Conservation (phyloP, 2,797 vertebrate genomes). For the Siniperca undulata region DNA sequence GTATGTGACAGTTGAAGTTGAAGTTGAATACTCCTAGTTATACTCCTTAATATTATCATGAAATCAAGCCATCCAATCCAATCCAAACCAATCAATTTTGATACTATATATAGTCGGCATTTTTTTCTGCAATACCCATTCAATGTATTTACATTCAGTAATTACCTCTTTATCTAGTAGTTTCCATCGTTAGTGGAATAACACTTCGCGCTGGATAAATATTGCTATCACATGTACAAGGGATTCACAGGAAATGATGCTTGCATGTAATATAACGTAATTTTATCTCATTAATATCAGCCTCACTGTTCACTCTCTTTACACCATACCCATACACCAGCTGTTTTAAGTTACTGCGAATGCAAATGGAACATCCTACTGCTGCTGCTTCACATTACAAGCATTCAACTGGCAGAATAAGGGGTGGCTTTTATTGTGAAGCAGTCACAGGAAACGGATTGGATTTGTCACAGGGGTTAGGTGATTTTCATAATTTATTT, state of each 20-base stretch:
- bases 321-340: not conserved
- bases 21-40: not conserved
- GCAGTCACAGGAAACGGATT: not conserved
- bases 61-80: not conserved
- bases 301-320: not conserved
- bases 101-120: not conserved
- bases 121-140: not conserved
- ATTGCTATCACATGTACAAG: not conserved
- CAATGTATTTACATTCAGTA: slow-evolving; percentile 1
- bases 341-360: not conserved
- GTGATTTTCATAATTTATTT: not conserved
- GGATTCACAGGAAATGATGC: not conserved
- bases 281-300: not conserved
- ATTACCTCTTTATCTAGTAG: not conserved
- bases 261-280: not conserved
- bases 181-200: not conserved
- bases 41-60: not conserved
- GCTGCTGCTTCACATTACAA: not conserved
- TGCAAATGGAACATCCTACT: not conserved
- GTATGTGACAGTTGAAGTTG: not conserved
- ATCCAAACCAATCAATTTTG: not conserved
- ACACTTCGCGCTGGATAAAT: not conserved
- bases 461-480: not conserved
- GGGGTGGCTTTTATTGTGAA: not conserved
- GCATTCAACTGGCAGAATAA: not conserved